These are phyloP conservation scores for Dipodomys merriami DNA, from an alignment of 2,113 vertebrate species.

Conservation along the genomic window DNA sequence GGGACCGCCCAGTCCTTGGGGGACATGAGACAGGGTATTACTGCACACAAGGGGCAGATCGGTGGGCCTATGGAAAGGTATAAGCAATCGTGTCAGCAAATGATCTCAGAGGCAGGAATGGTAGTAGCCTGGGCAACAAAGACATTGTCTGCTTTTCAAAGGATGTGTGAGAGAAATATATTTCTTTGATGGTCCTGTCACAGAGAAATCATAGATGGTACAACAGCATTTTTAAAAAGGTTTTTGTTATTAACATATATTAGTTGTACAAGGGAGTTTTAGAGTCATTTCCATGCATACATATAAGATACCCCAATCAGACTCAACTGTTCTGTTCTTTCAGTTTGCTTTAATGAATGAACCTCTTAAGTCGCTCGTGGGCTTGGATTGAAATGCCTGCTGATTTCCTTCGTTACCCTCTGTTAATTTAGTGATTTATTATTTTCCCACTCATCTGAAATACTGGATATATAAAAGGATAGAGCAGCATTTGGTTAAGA, in stretches of 20 bases:
- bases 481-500: conserved; percentile 30
- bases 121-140: background rate
- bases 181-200: background rate
- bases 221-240: background rate
- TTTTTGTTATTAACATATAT: too few relatives aligned
- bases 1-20: background rate
- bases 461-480: background rate
- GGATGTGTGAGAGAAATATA: background rate
- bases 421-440: conserved; percentile 18
- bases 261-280: too few relatives aligned
- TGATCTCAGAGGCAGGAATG: background rate
- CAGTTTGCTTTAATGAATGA: background rate
- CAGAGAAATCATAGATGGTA: background rate
- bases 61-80: background rate
- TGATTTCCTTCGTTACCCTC: conserved; percentile 4
- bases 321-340: background rate
- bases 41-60: background rate
- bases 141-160: conserved; percentile 3
- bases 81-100: background rate
- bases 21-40: background rate
- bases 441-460: background rate
- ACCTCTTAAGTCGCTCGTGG: conserved; percentile 25
- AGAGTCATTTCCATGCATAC: too few relatives aligned
- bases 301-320: too few relatives aligned
- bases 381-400: conserved; percentile 24